Evolutionary conservation across 2,888 invertebrate genomes (phyloP), one percentile per base, ranked within the genome.

Genomic region (Lydus trimaculatus): DNA sequence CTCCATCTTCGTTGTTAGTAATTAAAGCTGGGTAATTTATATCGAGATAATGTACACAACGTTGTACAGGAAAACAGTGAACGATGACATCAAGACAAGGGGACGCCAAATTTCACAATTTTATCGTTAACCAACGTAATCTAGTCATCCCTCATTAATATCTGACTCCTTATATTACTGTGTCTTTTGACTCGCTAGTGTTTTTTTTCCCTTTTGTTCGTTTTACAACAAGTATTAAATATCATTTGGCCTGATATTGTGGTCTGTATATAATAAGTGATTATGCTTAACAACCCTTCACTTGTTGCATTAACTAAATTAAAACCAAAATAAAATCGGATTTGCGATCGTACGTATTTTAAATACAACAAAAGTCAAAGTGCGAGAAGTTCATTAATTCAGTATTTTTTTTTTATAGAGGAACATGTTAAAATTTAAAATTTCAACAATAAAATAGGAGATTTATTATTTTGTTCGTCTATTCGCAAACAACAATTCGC

Each of bases 11-110:
- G 77, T 75, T 75, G 72, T 77, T 78, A 78, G 76, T 78, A 78
- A 78, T 78, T 78, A 78, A 77, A 72, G 74, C 74, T 25, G 72
- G 75, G 74, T 77, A 78, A 78, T 78, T 78, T 78, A 78, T 78
- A 74, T 74, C 68, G 74, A 76, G 78, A 78, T 78, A 78, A 77
- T 76, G 76, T 78, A 78, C 75, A 78, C 76, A 77, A 73, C 75
- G 74, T 75, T 67, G 65, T 64, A 52, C 65, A 65, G 67, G 71
- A 71, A 71, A 71, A 67, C 71, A 48, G 65, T 65, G 67, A 20
- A 65, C 70, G 67, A 61, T 70, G 70, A 70, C 70, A 70, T 70
- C 67, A 66, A 67, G 67, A 70, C 71, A 67, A 71, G 71, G 71
- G 71, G 71, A 67, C 67, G 71, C 71, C 71, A 62, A 70, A 70